Evolutionary conservation across 2,113 vertebrate species (phyloP), one percentile per base, ranked within the genome.

Genomic region (Pseudolaguvia tuberculata): DNA sequence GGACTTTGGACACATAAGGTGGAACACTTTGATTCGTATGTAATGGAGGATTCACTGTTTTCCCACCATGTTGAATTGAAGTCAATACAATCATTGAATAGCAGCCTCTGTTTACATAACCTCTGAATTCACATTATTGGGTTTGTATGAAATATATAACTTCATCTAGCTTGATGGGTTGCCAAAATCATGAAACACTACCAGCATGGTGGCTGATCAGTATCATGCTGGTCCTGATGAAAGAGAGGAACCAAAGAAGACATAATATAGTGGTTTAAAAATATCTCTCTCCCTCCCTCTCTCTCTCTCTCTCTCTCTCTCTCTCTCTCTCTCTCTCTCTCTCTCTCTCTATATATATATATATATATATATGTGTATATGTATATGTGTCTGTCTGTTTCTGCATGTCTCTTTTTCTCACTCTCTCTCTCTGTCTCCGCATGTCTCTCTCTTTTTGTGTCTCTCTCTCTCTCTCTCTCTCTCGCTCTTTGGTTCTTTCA

Each of bases 11-110:
- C 53, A 47, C 5, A 18, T 56, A 21, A 45, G 10, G 48, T 42
- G 31, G 14, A 39, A 9, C 57, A 35, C 5, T 63, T 25, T 39
- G 18, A 29, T 67, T 50, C 72, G 68, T 8, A 7, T 51, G 25
- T 63, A 83, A 52, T 76, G 70, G 39, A 35, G 47, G 39, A 68
- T 18, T 8, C 47, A 5, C 10, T 53, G 4, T 9, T 6, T 63
- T 25, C 14, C 21, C 42, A 8, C 1, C 6, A 13, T 70, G 50
- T 14, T 17, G n/a, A 72, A 72, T 62, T 48, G 1, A 62, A 50
- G 45, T 62, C 25, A 35, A 45, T 45, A 17, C 45, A 55, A 70
- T 12, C 4, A 17, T 20, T 35, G 21, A 47, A 71, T 71, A 57
- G 55, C 10, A 13, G 52, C 35, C 35, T 45, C 29, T 70, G n/a